These are phyloP conservation scores for Trachemys scripta DNA, from an alignment of 2,113 vertebrate genomes.

Conservation along the genomic window DNA sequence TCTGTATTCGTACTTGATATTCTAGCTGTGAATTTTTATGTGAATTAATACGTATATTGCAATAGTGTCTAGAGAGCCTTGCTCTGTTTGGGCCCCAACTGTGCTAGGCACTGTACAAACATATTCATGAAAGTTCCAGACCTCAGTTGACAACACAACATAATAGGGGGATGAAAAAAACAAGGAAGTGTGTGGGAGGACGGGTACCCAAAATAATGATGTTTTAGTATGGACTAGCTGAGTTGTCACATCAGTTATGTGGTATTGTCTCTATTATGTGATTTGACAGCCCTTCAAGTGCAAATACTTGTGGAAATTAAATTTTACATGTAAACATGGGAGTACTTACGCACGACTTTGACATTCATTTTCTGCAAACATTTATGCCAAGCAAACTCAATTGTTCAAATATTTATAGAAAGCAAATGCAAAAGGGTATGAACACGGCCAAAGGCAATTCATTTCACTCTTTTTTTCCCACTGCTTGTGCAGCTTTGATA, in stretches of 20 bases:
- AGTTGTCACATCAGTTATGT: not conserved
- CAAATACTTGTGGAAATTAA: conserved; percentile 41
- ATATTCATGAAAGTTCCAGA: not conserved
- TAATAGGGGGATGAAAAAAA: not conserved
- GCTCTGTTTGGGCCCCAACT: not conserved
- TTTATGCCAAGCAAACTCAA: conserved; percentile 45
- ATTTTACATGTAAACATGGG: conserved; percentile 57
- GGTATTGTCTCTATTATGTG: not conserved
- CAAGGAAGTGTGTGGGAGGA: not conserved
- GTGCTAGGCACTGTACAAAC: not conserved
- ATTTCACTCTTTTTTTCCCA: not conserved
- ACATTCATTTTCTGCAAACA: conserved; percentile 27
- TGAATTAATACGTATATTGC: not conserved
- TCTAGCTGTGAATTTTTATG: accelerated
- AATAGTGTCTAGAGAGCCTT: not conserved
- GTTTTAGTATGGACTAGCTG: not conserved
- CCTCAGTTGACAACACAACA: not conserved
- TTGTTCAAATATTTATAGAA: conserved; percentile 43
- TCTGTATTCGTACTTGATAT: not conserved
- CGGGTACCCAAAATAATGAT: not conserved
- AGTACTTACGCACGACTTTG: conserved; percentile 25
- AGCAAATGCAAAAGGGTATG: conserved; percentile 46
- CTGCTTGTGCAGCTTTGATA: conserved; percentile 21
- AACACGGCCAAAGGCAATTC: not conserved
- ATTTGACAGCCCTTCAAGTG: conserved; percentile 17